Base-by-base conservation (phyloP, 2,888 invertebrate genomes). In the Chalcosyrphus nemorum region DNA sequence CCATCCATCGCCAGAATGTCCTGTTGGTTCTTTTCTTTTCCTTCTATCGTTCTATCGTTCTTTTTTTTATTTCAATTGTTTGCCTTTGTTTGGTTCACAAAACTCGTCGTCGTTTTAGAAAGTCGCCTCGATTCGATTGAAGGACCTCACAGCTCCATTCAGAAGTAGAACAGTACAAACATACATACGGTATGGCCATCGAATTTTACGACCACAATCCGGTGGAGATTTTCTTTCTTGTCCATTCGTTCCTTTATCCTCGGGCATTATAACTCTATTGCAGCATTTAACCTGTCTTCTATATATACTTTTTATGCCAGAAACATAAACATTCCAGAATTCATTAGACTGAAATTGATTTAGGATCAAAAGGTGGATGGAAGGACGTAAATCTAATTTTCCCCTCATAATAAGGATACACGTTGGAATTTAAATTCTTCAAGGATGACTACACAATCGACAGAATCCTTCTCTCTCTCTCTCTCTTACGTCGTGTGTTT, bases 321-420 rank as follows among this genome's bases (percentile, higher is more conserved):
- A 47, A 72, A 82, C 54, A 61, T 71, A 77, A 82, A 72, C 77
- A 72, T 82, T 82, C 54, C 54, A 66, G 47, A 82, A 82, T 66
- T 82, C 81, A 82, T 82, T 77, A 82, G 77, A 82, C 71, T 71
- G 76, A 77, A 77, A 82, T 82, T 82, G 81, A 82, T 82, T 82
- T 72, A 72, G 81, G 81, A 76, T 52, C 65, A 76, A 76, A 81
- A 59, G 59, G 27, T 63, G 52, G 61, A 65, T 71, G 35, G 65
- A 71, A 68, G 50, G 66, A 81, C 70, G 50, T 76, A 71, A 52
- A 71, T 71, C 65, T 65, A 71, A 65, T 76, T 76, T 68, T 61
- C 47, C 29, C 11, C 24, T 24, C n/a, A 45, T 54, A 50, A 81
- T 68, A 56, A 41, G 68, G 54, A 57, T 52, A 72, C 78, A 78